Base-by-base conservation (phyloP, 2,888 invertebrate genomes). In the Perizoma flavofasciatum region DNA sequence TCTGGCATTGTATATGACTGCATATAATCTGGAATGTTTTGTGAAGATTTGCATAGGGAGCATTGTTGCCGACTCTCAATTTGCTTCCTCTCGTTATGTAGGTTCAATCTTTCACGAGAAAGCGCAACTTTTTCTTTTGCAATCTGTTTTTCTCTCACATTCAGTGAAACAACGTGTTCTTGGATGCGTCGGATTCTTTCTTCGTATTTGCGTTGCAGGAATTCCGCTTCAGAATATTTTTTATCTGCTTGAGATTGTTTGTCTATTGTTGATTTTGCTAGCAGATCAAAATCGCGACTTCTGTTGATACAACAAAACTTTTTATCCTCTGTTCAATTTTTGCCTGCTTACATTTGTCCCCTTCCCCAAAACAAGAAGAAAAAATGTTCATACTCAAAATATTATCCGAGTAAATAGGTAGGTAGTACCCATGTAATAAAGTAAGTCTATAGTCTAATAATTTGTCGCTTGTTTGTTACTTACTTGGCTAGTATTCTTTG, bases 101-200 rank as follows among this genome's bases (percentile, higher is more conserved):
- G 77, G 57, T 85, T 85, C 55, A 94, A 70, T 67, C 94, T 85
- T 74, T 94, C 94, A 68, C 93, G 92, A 0, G 94, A 94, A 7
- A 94, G 71, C 4, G 88, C 83, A 0, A 94, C 92, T 77, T 94
- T 94, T 69, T 94, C 94, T 75, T 89, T 93, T 0, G 94, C 93
- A 41, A 94, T 88, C 67, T 93, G 93, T 69, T 94, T 94, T 65
- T 94, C 94, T 69, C 94, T 88, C 8, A 81, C 75, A 22, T 93
- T 91, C 11, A 94, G 71, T 0, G 93, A 92, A 4, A 90, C 82
- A 4, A 93, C 89, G 62, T 94, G 94, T 61, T 89, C 92, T 75
- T 94, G 94, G 40, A 94, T 86, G 48, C 93, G 88, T 47, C 92
- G 82, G 59, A 94, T 87, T 67, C 93, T 83, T 49, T 94, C 93